Evolutionary conservation across 2,888 invertebrate species (phyloP), one percentile per base, ranked within the genome.

Genomic region (Drosophila setosimentum): DNA sequence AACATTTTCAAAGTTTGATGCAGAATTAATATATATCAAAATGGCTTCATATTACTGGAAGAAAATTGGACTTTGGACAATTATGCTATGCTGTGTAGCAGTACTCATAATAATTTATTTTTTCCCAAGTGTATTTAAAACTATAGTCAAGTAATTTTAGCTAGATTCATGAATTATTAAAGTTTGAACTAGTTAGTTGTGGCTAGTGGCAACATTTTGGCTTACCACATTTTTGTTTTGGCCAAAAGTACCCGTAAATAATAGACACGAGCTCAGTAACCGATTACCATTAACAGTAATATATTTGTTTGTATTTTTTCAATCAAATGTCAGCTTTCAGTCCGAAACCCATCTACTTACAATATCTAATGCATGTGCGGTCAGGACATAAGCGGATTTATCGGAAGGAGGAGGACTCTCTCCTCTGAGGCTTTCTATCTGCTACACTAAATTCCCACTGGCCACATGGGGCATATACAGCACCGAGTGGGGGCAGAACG

Each of bases 321-420:
- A 49, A 53, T 66, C 60, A 79, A 57, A 63, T 79, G 77, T 69
- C 77, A 64, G 80, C 76, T 67, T 66, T 57, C 24, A 11, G 61
- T 54, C 32, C 21, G 10, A 37, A 60, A 35, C 16, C 29, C 63
- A 61, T 42, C 48, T 45, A 48, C 59, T 60, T 66, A 51, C 40
- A 37, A 55, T 78, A 30, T 40, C 48, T 24, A 18, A 58, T 61
- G 42, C 29, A 42, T 16, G 27, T 71, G 60, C 42, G 63, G 66
- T 51, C 63, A 35, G 51, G 18, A 24, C 50, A 65, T 77, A 79
- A 79, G 62, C 76, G 76, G 80, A 69, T 77, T 76, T 62, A 55
- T 58, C 40, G 18, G 35, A 32, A 40, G 53, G 21, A 59, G 48
- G 0, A 32, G 48, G 49, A 29, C 33, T 24, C 32, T 42, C 29